phyloP scores from a whole-genome alignment of 1,140 invertebrate genomes.

The Myzus persicae region DNA sequence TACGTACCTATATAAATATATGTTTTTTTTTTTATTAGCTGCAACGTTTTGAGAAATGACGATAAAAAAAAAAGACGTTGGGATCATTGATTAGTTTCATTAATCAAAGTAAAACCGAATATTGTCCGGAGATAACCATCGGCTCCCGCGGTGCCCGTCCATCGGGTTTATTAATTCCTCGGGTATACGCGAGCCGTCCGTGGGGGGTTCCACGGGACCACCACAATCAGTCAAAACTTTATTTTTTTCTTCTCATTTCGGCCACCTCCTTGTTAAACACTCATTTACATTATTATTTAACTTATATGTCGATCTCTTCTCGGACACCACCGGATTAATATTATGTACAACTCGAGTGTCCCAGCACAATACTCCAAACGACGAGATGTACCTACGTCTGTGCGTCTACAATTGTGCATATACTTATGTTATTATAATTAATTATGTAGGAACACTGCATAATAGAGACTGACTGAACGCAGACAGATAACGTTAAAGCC shows the following conservation, averaged over 20 bases:
- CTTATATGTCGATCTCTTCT: constrained; percentile 20
- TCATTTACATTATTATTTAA: constrained; percentile 41
- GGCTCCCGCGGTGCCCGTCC: constrained; percentile 47
- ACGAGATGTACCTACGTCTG: not conserved
- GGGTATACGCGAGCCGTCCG: not conserved
- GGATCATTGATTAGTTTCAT: constrained; percentile 58
- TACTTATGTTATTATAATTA: not conserved
- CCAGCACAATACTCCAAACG: not conserved
- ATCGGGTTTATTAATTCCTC: constrained; percentile 49
- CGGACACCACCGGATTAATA: not conserved
- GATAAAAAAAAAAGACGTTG: constrained; percentile 20
- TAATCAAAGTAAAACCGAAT: constrained; percentile 58
- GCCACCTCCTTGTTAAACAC: constrained; percentile 32
- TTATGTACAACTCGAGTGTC: not conserved
- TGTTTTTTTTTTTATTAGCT: constrained; percentile 18
- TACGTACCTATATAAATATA: not conserved
- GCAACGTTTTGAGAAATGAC: constrained; percentile 40
- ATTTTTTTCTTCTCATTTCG: not conserved
- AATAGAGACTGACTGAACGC: not conserved
- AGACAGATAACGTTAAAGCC: not conserved
- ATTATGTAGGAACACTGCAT: not conserved
- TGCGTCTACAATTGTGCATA: not conserved
- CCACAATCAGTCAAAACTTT: constrained; percentile 54
- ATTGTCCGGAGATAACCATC: constrained; percentile 56
- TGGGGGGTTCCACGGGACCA: constrained; percentile 37